Base-by-base conservation (phyloP, 1,140 invertebrate genomes). In the Apis florea region DNA sequence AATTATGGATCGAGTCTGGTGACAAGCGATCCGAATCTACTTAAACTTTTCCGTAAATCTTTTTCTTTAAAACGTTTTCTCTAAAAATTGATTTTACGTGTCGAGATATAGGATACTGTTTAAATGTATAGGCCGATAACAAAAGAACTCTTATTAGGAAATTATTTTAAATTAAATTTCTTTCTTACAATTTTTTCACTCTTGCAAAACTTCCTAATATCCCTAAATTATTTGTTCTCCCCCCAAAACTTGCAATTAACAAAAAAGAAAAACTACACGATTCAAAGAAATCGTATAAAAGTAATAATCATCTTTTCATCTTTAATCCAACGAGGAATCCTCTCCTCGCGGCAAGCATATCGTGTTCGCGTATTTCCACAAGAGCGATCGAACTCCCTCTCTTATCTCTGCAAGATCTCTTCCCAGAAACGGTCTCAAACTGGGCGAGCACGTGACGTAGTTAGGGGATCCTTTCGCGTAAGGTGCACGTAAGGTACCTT, bases 381-480 rank as follows among this genome's bases (percentile, higher is more conserved):
- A 71, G 31, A 24, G 40, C 47, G 67, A 84, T 85, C 69, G n/a
- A 66, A 31, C 26, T 12, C 64, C 19, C 26, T 24, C 31, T 40
- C 31, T 47, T 64, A 82, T 86, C 84, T 40, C 31, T 40, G 79
- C 64, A 79, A 70, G 83, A 68, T 69, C 73, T 61, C 74, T 74
- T 56, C 59, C 70, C 47, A 61, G 79, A 53, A 76, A 74, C 54
- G 47, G 26, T 12, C 51, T 64, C 49, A 26, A 31, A 56, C 75
- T 15, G 64, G 72, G 64, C 66, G 12, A 69, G 74, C 71, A 72
- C 69, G 75, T 84, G 82, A 79, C 63, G 51, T 49, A 78, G 83
- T 61, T 63, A 61, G 61, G 66, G 59, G 67, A 83, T 83, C 69
- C 72, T 86, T 85, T 84, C 67, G 66, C 72, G 76, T 83, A 63